These are phyloP conservation scores for Leptinotarsa rubiginosa DNA, from an alignment of 2,888 invertebrate genomes.

Conservation along the genomic window DNA sequence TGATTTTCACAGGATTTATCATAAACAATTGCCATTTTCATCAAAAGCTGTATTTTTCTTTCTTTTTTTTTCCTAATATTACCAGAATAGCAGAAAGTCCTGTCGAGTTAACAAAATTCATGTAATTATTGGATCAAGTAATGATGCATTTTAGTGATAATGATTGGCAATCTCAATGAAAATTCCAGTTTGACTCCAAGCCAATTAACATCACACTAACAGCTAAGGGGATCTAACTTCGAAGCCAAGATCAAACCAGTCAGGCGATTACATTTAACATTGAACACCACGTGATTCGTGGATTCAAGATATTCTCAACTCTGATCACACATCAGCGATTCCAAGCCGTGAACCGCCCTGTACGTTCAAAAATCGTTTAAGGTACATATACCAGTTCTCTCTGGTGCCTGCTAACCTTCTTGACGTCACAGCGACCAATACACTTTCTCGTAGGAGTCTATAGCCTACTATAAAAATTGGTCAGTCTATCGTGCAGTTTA, in stretches of 20 bases:
- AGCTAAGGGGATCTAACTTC: slow-evolving; percentile 47
- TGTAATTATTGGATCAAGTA: neutral
- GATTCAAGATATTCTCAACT: neutral
- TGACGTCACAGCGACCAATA: slow-evolving; percentile 46
- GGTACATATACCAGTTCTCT: slow-evolving; percentile 46
- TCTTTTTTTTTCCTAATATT: no score
- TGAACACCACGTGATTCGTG: neutral
- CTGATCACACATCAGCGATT: neutral
- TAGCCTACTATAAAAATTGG: slow-evolving; percentile 3
- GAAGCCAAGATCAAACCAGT: slow-evolving; percentile 18
- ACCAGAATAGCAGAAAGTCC: neutral
- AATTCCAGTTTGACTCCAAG: slow-evolving; percentile 36
- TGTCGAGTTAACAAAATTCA: neutral
- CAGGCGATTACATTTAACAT: neutral
- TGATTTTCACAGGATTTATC: no score
- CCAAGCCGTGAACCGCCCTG: slow-evolving; percentile 39
- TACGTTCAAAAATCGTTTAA: slow-evolving; percentile 16
- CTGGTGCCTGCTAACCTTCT: slow-evolving; percentile 46
- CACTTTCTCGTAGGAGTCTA: slow-evolving; percentile 17
- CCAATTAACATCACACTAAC: slow-evolving; percentile 52
- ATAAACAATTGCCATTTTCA: no score
- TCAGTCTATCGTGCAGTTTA: neutral
- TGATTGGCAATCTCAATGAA: neutral
- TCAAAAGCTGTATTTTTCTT: no score
- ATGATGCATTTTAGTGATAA: neutral